These are phyloP conservation scores for Pseudomugil gertrudae DNA, from an alignment of 2,797 vertebrate species.

Conservation along the genomic window DNA sequence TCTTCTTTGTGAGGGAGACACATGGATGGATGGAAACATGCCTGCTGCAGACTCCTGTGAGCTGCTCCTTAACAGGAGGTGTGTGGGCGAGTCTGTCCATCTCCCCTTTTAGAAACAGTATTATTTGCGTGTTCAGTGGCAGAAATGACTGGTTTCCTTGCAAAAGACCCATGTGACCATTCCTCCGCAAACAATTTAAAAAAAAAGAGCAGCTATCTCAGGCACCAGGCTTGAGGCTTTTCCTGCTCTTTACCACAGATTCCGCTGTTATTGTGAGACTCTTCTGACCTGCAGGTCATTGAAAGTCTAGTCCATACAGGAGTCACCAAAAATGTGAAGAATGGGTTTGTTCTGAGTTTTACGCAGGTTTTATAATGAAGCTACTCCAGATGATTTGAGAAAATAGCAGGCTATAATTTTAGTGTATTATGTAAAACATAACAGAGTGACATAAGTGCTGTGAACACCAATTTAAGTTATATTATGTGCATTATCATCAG, in stretches of 20 bases:
- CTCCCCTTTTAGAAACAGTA: conserved; percentile 80
- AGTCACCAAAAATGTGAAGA: conserved; percentile 43
- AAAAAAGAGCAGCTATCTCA: conserved; percentile 78
- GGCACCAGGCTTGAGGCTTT: conserved; percentile 74
- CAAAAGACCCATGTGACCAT: conserved; percentile 72
- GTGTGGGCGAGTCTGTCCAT: conserved; percentile 78
- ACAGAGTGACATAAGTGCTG: background rate
- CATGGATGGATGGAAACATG: conserved; percentile 63
- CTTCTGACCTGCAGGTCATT: conserved; percentile 61
- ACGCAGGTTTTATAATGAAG: conserved; percentile 1
- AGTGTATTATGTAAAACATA: background rate
- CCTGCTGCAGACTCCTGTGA: conserved; percentile 66
- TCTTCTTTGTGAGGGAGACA: conserved; percentile 58
- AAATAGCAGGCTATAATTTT: background rate
- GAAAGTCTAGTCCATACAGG: conserved; percentile 21
- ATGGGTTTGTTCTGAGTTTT: conserved; percentile 29
- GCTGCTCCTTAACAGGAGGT: conserved; percentile 78
- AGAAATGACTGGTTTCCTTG: conserved; percentile 79
- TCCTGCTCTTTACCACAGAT: conserved; percentile 77
- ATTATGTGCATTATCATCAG: background rate
- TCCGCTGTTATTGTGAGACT: conserved; percentile 74
- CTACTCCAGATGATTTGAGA: background rate
- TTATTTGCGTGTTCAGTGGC: conserved; percentile 76
- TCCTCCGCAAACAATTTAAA: conserved; percentile 52
- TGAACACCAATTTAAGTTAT: background rate